A percentile compares a stretch with the other conserved stretches of the same genome.
phyloP scores from a whole-genome alignment of 1,140 invertebrate genomes.

The Bombus superbus region DNA sequence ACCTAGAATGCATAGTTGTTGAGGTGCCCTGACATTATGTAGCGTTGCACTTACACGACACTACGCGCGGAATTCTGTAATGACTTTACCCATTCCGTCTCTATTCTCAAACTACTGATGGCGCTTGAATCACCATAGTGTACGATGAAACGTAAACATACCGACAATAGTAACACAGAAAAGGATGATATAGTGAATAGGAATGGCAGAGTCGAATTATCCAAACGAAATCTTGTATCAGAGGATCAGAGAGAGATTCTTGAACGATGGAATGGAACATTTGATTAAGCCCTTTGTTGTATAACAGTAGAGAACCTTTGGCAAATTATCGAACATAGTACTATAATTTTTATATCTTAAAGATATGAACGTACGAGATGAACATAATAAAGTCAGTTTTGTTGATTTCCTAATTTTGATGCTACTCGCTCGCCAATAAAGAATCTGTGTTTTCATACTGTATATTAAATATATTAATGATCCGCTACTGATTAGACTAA shows the following conservation, averaged over 20 bases:
- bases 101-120: slow-evolving; percentile 48
- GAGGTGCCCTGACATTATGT: slow-evolving; percentile 55
- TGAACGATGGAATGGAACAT: background rate
- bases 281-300: background rate
- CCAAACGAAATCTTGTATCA: background rate
- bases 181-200: background rate
- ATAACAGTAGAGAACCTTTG: no score
- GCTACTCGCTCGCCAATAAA: no score
- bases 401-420: no score
- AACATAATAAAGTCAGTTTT: no score
- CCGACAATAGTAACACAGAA: background rate
- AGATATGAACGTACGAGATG: no score
- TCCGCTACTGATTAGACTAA: no score
- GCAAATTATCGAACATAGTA: no score
- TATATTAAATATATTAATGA: no score
- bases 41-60: slow-evolving; percentile 46
- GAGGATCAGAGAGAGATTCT: background rate
- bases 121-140: slow-evolving; percentile 42
- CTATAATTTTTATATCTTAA: no score
- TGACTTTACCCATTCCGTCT: slow-evolving; percentile 67
- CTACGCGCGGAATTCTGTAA: slow-evolving; percentile 63
- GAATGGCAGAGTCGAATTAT: background rate
- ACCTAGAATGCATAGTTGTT: slow-evolving; percentile 62
- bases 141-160: slow-evolving; percentile 35
- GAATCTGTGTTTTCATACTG: no score